Evolutionary conservation across 1,140 invertebrate species (phyloP).

Genomic region (Drosophila erecta): DNA sequence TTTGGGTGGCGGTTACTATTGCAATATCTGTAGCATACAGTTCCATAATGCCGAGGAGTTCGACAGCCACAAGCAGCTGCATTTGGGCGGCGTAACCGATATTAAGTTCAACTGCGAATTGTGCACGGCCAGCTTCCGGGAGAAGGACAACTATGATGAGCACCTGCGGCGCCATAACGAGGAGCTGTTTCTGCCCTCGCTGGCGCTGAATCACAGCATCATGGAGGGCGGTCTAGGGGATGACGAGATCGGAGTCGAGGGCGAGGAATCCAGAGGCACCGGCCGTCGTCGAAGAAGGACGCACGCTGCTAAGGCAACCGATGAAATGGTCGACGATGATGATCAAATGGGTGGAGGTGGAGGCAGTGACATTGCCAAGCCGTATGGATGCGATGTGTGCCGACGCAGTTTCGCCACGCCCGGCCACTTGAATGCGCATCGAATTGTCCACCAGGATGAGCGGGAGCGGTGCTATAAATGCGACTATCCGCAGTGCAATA

Average conservation of each 20-base stretch:
- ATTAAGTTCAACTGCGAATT: constrained; percentile 74
- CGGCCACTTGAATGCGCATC: constrained; percentile 70
- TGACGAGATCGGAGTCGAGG: neutral
- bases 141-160: constrained; percentile 78
- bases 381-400: constrained; percentile 65
- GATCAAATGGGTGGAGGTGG: neutral
- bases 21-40: constrained; percentile 67
- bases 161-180: constrained; percentile 79
- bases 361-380: constrained; percentile 33
- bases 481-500: constrained; percentile 74
- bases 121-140: constrained; percentile 79
- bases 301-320: constrained; percentile 2
- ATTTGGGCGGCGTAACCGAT: constrained; percentile 62
- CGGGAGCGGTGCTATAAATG: constrained; percentile 71
- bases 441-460: constrained; percentile 66
- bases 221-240: constrained; percentile 34
- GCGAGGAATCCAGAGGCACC: neutral
- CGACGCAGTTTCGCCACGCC: constrained; percentile 65
- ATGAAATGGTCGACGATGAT: constrained; percentile 3
- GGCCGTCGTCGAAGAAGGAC: constrained; percentile 1
- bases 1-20: constrained; percentile 59
- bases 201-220: constrained; percentile 70
- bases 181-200: constrained; percentile 70
- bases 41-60: constrained; percentile 71
- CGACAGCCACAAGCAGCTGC: constrained; percentile 71